Evolutionary conservation across 2,113 vertebrate genomes (phyloP).

Genomic region (Amblyornis subalaris): DNA sequence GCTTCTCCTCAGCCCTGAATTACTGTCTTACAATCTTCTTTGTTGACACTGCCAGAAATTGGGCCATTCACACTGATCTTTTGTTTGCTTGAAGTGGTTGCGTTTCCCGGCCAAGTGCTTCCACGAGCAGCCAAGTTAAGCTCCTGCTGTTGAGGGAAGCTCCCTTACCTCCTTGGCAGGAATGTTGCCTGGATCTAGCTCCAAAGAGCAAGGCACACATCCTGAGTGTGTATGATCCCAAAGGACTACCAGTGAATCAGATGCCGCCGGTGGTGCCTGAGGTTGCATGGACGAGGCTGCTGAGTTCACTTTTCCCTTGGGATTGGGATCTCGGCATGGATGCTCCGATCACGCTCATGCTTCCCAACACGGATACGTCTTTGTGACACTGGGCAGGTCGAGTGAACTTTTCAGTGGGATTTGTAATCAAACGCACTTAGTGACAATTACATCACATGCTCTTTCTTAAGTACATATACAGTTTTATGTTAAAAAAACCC

Average conservation of each 20-base stretch:
- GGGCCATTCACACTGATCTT: neutral
- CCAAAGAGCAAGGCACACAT: neutral
- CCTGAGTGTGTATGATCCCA: neutral
- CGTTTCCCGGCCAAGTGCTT: neutral
- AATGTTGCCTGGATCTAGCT: neutral
- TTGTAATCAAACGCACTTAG: neutral
- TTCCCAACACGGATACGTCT: neutral
- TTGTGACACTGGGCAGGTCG: fast-evolving
- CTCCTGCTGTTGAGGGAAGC: neutral
- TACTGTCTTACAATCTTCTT: neutral
- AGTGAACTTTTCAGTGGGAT: neutral
- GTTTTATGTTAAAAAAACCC: neutral
- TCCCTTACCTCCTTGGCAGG: neutral
- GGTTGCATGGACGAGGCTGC: fast-evolving
- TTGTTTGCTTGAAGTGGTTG: neutral
- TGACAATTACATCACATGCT: neutral
- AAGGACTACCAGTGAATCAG: neutral
- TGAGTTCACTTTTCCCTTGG: neutral
- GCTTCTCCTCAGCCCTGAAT: neutral
- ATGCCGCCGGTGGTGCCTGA: neutral
- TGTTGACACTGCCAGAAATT: neutral
- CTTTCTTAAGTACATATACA: neutral
- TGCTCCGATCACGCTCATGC: no score
- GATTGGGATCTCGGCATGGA: fast-evolving
- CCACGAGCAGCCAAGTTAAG: neutral